These are phyloP conservation scores for Lepus timidus DNA, from an alignment of 2,113 vertebrate genomes.

Conservation along the genomic window DNA sequence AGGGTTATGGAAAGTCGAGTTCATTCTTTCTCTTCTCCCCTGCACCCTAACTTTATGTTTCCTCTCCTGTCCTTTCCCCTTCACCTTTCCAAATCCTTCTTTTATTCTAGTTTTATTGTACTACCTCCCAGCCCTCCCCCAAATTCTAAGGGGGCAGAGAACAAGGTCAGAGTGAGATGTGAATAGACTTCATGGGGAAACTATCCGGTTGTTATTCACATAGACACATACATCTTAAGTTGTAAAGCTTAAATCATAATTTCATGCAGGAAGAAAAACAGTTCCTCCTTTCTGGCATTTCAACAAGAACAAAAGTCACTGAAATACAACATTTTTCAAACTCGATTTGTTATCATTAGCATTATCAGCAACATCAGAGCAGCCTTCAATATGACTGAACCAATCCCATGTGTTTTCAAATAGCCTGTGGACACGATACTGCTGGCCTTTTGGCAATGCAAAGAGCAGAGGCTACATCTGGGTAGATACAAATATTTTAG, in stretches of 20 bases:
- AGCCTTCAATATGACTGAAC: conserved; percentile 49
- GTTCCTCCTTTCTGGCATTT: conserved; percentile 27
- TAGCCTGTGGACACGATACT: conserved; percentile 51
- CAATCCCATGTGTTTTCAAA: conserved; percentile 44
- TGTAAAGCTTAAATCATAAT: conserved; percentile 35
- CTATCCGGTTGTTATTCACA: not conserved
- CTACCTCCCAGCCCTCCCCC: not conserved
- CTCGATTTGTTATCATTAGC: conserved; percentile 46
- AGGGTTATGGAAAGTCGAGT: not conserved
- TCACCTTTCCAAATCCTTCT: conserved; percentile 15
- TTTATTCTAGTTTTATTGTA: not conserved
- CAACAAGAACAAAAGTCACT: conserved; percentile 51
- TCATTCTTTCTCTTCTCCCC: not conserved
- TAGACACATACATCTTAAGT: not conserved
- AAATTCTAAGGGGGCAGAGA: not conserved
- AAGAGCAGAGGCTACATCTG: conserved; percentile 50
- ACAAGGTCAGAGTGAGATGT: not conserved
- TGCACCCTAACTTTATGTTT: not conserved
- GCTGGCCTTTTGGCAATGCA: conserved; percentile 26
- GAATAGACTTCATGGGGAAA: not conserved
- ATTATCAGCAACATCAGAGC: conserved; percentile 32
- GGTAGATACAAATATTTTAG: conserved; percentile 68
- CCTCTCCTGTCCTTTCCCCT: not conserved
- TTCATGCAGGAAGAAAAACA: not conserved
- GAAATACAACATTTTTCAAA: conserved; percentile 60